These are phyloP conservation scores for Oryzaephilus surinamensis DNA, from an alignment of 1,140 invertebrate genomes.

Conservation along the genomic window DNA sequence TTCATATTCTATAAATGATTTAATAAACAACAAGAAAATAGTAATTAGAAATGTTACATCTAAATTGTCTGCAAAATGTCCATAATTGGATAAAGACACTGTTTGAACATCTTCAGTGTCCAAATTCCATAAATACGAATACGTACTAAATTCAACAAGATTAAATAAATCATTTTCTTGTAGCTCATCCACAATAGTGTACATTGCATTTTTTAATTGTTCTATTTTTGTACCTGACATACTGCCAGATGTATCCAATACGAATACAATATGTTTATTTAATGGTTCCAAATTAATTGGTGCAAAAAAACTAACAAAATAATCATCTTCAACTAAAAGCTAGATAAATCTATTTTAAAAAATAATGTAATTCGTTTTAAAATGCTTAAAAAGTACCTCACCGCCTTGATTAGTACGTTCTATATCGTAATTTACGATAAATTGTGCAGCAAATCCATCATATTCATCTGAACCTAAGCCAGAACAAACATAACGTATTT, in stretches of 20 bases:
- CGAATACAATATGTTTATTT: slow-evolving; percentile 57
- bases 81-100: neutral
- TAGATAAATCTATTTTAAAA: neutral
- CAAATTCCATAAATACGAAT: slow-evolving; percentile 36
- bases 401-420: slow-evolving; percentile 41
- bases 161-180: slow-evolving; percentile 51
- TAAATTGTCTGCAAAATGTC: neutral
- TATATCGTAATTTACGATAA: slow-evolving; percentile 55
- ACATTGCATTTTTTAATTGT: slow-evolving; percentile 55
- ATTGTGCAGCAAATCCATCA: slow-evolving; percentile 47
- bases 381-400: slow-evolving; percentile 35
- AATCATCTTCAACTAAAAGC: slow-evolving; percentile 47
- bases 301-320: slow-evolving; percentile 68
- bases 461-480: slow-evolving; percentile 21
- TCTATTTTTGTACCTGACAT: slow-evolving; percentile 52
- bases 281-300: slow-evolving; percentile 45
- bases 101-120: neutral
- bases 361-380: neutral
- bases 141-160: slow-evolving; percentile 47
- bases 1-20: slow-evolving; percentile 17
- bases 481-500: slow-evolving; percentile 32
- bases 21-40: slow-evolving; percentile 18
- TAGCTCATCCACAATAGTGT: slow-evolving; percentile 49
- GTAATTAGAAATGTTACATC: neutral
- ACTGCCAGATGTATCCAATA: slow-evolving; percentile 56